phyloP scores from a whole-genome alignment of 2,113 vertebrate species.

The Numida meleagris region DNA sequence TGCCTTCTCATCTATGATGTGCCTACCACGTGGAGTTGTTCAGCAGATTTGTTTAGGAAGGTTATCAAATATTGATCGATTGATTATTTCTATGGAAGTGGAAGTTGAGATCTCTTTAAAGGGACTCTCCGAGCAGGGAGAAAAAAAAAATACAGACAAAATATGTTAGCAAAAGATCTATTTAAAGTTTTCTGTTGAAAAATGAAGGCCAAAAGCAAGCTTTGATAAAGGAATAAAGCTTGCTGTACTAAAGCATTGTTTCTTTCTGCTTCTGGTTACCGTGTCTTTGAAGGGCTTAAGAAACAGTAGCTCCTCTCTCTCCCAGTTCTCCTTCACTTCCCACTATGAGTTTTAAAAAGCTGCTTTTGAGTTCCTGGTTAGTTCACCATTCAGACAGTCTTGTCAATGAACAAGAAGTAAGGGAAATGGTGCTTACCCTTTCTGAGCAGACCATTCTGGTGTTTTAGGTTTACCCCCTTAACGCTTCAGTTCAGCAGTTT shows the following conservation, averaged over 20 bases:
- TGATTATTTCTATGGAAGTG: constrained; percentile 21
- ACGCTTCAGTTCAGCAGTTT: neutral
- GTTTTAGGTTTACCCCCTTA: neutral
- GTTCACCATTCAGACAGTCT: neutral
- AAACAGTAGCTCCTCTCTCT: neutral
- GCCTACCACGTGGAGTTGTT: neutral
- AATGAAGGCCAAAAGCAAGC: neutral
- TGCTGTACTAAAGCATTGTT: neutral
- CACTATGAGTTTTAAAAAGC: neutral
- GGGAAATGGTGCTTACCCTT: neutral
- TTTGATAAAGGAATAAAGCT: constrained; percentile 12
- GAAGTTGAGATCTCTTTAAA: constrained; percentile 9
- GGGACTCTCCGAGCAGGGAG: neutral
- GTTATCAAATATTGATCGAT: neutral
- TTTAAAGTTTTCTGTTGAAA: neutral
- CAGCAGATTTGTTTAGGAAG: neutral
- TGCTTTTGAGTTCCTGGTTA: neutral
- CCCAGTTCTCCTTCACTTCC: neutral
- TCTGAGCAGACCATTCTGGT: neutral
- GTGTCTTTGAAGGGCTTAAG: neutral
- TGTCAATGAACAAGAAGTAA: neutral
- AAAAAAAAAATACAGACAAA: neutral
- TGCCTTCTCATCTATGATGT: accelerated
- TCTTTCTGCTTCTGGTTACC: constrained; percentile 12
- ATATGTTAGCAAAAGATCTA: neutral